phyloP scores from a whole-genome alignment of 2,797 vertebrate genomes.

The Pelochelys cantorii region DNA sequence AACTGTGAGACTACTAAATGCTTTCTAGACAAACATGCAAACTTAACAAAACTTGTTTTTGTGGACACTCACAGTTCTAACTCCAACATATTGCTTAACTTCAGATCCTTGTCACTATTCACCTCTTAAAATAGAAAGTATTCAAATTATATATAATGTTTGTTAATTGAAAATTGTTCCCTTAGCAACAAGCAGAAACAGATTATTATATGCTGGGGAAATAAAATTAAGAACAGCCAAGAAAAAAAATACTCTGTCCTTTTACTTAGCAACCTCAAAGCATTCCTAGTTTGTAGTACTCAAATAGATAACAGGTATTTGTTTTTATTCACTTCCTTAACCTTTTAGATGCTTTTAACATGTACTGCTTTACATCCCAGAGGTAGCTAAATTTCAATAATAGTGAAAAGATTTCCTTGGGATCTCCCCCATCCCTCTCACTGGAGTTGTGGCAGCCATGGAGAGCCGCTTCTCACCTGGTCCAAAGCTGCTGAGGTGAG shows the following conservation, averaged over 20 bases:
- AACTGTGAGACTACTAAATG: fast-evolving
- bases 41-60: fast-evolving
- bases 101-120: not conserved
- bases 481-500: too few species aligned
- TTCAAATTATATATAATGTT: fast-evolving
- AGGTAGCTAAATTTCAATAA: not conserved
- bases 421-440: too few species aligned
- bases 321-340: not conserved
- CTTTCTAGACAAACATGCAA: not conserved
- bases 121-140: not conserved
- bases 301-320: not conserved
- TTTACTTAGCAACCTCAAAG: not conserved
- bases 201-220: not conserved
- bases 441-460: too few species aligned
- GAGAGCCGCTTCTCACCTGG: too few species aligned
- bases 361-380: not conserved
- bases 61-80: not conserved
- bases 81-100: not conserved
- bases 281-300: not conserved
- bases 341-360: not conserved
- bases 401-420: not conserved
- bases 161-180: not conserved
- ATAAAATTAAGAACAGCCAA: not conserved
- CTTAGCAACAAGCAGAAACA: not conserved
- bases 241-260: not conserved